Evolutionary conservation across 1,140 invertebrate species (phyloP), one percentile per base, ranked within the genome.

Genomic region (Meloidogyne floridensis): DNA sequence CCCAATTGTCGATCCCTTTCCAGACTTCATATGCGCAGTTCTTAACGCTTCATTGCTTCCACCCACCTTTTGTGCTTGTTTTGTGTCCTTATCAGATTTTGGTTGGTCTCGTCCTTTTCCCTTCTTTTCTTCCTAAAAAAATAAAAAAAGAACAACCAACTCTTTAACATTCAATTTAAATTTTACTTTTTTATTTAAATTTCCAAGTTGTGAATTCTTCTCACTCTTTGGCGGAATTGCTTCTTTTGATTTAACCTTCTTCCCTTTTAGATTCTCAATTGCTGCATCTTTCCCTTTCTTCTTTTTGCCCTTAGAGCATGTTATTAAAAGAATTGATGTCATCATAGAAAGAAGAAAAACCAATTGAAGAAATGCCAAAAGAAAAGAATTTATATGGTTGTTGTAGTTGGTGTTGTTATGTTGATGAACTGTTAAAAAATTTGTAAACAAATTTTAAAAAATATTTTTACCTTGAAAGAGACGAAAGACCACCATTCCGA

Each of bases 241-340:
- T 65, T 65, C 59, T 65, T 65, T 65, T n/a, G 59, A 65, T 65
- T n/a, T 65, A 65, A n/a, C 59, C 4, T 59, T 13, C 59, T 65
- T 65, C n/a, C 59, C 59, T n/a, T 65, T 65, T 65, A 65, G 59
- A 65, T 65, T n/a, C n/a, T 65, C 59, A 65, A 65, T 65, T 65
- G 59, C n/a, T 65, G 59, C 59, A 65, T 18, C 59, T 65, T 65
- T 65, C n/a, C 59, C 59, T 65, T 8, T 65, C 59, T 65, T 65
- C n/a, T 65, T 65, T n/a, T 65, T 65, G 5, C 59, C 59, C 5
- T 65, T 65, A 8, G n/a, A 65, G 59, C 59, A 65, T 65, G 59
- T 65, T 65, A 65, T 65, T 65, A 65, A 65, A 65, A n/a, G 15
- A 65, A 65, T n/a, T 65, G n/a, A 65, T 65, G 59, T 65, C 59